Conservation (phyloP, 92 coral and sea anemone genomes). For the Isaurus tuberculatus region DNA sequence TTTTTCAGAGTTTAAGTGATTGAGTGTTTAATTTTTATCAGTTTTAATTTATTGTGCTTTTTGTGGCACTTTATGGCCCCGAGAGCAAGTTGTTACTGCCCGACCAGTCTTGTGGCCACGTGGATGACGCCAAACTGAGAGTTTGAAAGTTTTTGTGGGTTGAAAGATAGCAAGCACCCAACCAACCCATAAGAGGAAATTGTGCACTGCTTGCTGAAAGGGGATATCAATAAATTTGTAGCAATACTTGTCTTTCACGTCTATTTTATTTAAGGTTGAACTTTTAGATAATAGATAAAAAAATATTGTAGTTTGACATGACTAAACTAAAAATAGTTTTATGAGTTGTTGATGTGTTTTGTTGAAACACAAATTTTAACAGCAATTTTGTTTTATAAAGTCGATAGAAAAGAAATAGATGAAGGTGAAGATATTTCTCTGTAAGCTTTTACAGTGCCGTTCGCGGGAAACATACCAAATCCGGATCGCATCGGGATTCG, state of each 20-base stretch:
- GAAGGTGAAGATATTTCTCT: conserved; percentile 9
- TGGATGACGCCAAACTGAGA: neutral
- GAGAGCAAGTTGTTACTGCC: conserved; percentile 31
- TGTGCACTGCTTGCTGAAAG: conserved; percentile 40
- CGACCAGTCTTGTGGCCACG: conserved; percentile 21
- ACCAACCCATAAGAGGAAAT: conserved; percentile 39
- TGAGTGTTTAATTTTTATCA: neutral
- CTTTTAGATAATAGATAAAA: neutral
- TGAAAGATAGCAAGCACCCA: conserved; percentile 50
- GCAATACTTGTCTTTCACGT: neutral
- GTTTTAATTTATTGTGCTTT: conserved; percentile 11
- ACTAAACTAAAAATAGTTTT: neutral
- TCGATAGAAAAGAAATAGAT: conserved; percentile 4
- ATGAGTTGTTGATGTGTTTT: neutral
- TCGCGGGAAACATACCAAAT: too few relatives aligned
- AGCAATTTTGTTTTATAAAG: conserved; percentile 8
- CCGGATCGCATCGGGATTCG: too few relatives aligned
- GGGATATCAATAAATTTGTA: neutral
- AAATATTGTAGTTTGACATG: neutral
- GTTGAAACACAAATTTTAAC: conserved; percentile 2
- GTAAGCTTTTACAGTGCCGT: neutral
- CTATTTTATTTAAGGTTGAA: conserved; percentile 15
- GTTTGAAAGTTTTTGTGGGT: conserved; percentile 22
- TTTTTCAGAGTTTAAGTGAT: neutral
- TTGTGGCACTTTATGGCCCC: conserved; percentile 21